These are phyloP conservation scores for Ariolimax columbianus DNA, from an alignment of 2,888 invertebrate genomes.

Conservation along the genomic window DNA sequence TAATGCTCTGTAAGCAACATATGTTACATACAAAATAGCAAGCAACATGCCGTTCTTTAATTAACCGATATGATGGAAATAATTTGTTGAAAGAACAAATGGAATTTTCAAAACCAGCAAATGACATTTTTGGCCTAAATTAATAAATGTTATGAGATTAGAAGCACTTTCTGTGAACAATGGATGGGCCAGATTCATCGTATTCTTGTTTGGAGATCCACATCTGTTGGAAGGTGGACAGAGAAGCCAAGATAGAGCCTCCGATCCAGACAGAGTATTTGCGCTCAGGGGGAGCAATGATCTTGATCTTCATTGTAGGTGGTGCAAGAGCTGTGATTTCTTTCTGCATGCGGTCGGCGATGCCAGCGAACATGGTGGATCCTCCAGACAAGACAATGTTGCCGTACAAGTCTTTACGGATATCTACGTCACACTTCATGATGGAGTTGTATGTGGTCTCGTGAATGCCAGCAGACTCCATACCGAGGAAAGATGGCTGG, in stretches of 20 bases:
- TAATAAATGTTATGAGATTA: slow-evolving; percentile 78
- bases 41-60: too few species aligned
- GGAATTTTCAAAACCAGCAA: too few species aligned
- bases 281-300: slow-evolving; percentile 21
- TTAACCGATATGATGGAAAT: too few species aligned
- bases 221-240: slow-evolving; percentile 27
- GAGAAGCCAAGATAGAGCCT: slow-evolving; percentile 21
- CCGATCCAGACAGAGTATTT: slow-evolving; percentile 26
- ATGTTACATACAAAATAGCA: too few species aligned
- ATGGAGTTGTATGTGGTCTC: slow-evolving; percentile 27
- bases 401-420: slow-evolving; percentile 17
- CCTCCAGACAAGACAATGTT: slow-evolving; percentile 17
- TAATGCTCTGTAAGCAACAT: too few species aligned
- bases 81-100: too few species aligned
- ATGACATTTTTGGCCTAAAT: neutral
- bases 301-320: slow-evolving; percentile 18
- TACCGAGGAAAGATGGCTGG: slow-evolving; percentile 23
- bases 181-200: slow-evolving; percentile 14
- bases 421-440: slow-evolving; percentile 26
- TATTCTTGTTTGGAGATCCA: slow-evolving; percentile 29
- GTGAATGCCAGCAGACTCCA: slow-evolving; percentile 21
- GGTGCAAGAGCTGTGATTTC: slow-evolving; percentile 6
- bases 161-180: slow-evolving; percentile 34
- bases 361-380: slow-evolving; percentile 10
- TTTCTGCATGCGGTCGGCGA: slow-evolving; percentile 22